A percentile compares a stretch with the other conserved stretches of the same genome.
Evolutionary conservation across 2,113 vertebrate species (phyloP).

Genomic region (Cephalopterus ornatus): DNA sequence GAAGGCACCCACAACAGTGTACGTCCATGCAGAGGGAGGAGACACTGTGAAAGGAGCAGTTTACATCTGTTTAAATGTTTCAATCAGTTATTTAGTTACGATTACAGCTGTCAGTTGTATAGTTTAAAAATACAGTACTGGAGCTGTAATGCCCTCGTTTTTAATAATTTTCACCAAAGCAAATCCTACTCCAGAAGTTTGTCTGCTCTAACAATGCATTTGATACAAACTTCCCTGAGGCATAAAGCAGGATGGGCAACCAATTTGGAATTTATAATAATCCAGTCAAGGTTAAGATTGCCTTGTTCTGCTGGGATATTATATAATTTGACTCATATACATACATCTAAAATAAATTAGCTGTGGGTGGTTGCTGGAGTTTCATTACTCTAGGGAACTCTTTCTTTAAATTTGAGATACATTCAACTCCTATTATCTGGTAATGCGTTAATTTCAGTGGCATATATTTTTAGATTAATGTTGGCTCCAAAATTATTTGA

Average conservation of each 20-base stretch:
- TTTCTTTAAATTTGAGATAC: background rate
- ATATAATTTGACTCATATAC: constrained; percentile 3
- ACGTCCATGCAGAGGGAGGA: background rate
- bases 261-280: constrained; percentile 51
- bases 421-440: background rate
- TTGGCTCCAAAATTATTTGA: background rate
- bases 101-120: background rate
- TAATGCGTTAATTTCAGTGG: background rate
- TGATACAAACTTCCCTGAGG: constrained; percentile 9
- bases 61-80: background rate
- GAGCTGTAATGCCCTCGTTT: background rate
- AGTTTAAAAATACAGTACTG: constrained; percentile 1
- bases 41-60: background rate
- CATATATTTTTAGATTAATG: background rate
- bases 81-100: background rate
- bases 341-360: constrained; percentile 41
- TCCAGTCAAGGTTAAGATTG: constrained; percentile 39
- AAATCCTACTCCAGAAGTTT: background rate
- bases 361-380: background rate
- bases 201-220: background rate
- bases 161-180: background rate
- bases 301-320: constrained; percentile 19
- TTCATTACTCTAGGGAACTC: background rate
- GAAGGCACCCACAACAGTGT: background rate
- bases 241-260: constrained; percentile 18